Conservation (phyloP, 2,888 invertebrate genomes). For the Caenorhabditis drosophilae region DNA sequence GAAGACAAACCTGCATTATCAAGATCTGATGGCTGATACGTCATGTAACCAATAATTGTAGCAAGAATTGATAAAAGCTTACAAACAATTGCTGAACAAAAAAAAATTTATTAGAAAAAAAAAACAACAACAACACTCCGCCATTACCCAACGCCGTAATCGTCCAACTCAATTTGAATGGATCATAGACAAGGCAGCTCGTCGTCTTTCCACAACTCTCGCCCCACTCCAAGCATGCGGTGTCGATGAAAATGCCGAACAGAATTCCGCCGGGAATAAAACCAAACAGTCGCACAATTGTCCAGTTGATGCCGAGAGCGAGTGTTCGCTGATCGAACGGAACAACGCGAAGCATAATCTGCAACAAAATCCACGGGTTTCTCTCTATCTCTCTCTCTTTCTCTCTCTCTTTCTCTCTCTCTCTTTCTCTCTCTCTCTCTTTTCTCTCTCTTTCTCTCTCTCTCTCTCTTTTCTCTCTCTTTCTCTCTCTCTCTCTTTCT, state of each 20-base stretch:
- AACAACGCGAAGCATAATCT: slow-evolving; percentile 67
- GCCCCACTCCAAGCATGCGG: slow-evolving; percentile 65
- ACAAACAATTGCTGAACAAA: slow-evolving; percentile 64
- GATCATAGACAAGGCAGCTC: slow-evolving; percentile 63
- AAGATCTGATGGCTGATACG: slow-evolving; percentile 60
- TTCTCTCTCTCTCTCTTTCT: no score
- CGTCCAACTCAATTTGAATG: slow-evolving; percentile 61
- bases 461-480: no score
- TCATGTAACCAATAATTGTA: slow-evolving; percentile 66
- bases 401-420: no score
- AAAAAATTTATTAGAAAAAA: no score
- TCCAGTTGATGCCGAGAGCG: slow-evolving; percentile 68
- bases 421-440: no score
- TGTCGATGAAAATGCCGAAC: slow-evolving; percentile 67
- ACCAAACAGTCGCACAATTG: slow-evolving; percentile 62
- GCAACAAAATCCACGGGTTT: slow-evolving; percentile 13
- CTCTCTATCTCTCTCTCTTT: no score
- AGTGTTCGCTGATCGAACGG: slow-evolving; percentile 68
- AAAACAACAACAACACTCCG: no score
- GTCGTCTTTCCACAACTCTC: slow-evolving; percentile 55
- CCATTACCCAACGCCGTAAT: slow-evolving; percentile 65
- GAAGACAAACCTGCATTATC: slow-evolving; percentile 49
- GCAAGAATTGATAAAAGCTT: slow-evolving; percentile 66
- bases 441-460: no score
- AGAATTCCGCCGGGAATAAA: slow-evolving; percentile 68